Percentiles rank a stretch among this genome's conserved stretches.
Evolutionary conservation across 2,113 vertebrate genomes (phyloP).

Genomic region (Columbina picui): DNA sequence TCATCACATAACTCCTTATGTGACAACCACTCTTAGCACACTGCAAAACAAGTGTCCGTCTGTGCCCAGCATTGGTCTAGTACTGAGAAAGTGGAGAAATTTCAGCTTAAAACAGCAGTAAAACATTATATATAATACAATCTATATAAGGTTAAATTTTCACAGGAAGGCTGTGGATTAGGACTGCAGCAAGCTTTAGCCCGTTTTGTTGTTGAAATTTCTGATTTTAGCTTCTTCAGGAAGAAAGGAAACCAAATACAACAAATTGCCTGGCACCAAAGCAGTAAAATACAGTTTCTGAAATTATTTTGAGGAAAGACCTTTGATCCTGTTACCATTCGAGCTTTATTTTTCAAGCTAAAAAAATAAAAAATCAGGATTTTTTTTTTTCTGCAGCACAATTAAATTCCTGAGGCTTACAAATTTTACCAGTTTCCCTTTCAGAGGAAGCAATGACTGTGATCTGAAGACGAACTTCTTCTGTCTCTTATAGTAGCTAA

Average conservation of each 20-base stretch:
- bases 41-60: not conserved
- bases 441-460: not conserved
- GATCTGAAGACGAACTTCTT: not conserved
- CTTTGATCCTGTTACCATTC: not conserved
- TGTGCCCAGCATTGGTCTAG: not conserved
- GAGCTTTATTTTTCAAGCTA: not conserved
- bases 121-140: not conserved
- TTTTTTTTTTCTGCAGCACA: not conserved
- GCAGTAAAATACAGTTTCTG: not conserved
- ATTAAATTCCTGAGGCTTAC: not conserved
- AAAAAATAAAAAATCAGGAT: not conserved
- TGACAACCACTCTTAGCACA: not conserved
- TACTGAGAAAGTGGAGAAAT: not conserved
- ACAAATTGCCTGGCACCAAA: not conserved
- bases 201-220: not conserved
- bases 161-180: not conserved
- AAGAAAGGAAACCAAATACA: not conserved
- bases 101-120: not conserved
- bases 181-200: not conserved
- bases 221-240: not conserved
- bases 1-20: not conserved
- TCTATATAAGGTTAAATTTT: not conserved
- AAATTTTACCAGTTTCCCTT: not conserved
- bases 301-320: not conserved
- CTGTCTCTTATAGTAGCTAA: not conserved